These are phyloP conservation scores for Mastacembelus armatus DNA, from an alignment of 2,797 vertebrate species.

Conservation along the genomic window DNA sequence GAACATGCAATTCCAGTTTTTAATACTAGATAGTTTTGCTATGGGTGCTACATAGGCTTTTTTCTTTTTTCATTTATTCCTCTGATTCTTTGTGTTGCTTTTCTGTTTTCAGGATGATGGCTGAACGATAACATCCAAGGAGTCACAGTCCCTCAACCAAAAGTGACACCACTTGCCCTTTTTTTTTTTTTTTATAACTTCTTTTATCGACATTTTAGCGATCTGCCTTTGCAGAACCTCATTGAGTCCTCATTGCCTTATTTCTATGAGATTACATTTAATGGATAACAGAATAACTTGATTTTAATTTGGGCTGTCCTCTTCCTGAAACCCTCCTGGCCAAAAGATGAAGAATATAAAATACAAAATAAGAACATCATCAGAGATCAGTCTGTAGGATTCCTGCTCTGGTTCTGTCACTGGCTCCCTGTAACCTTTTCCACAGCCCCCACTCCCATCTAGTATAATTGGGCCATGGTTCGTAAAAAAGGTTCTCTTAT, in stretches of 20 bases:
- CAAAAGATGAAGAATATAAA: conserved; percentile 28
- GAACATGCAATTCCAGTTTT: no score
- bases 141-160: conserved; percentile 55
- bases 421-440: conserved; percentile 55
- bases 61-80: no score
- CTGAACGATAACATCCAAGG: conserved; percentile 64
- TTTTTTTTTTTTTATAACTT: conserved; percentile 4
- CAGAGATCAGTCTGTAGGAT: conserved; percentile 25
- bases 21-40: no score
- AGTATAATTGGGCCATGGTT: conserved; percentile 85
- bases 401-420: conserved; percentile 29
- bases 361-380: conserved; percentile 22
- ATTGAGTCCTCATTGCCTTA: neutral
- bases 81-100: conserved; percentile 41
- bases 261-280: conserved; percentile 27
- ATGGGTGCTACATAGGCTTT: no score
- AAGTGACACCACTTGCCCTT: conserved; percentile 27
- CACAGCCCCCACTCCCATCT: conserved; percentile 55
- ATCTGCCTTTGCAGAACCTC: conserved; percentile 3
- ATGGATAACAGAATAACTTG: no score
- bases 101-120: conserved; percentile 74
- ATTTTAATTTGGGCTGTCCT: conserved; percentile 7
- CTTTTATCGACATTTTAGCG: conserved; percentile 18
- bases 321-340: conserved; percentile 15
- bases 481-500: conserved; percentile 92